phyloP scores from a whole-genome alignment of 1,140 invertebrate genomes.

The Andricus grossulariae region DNA sequence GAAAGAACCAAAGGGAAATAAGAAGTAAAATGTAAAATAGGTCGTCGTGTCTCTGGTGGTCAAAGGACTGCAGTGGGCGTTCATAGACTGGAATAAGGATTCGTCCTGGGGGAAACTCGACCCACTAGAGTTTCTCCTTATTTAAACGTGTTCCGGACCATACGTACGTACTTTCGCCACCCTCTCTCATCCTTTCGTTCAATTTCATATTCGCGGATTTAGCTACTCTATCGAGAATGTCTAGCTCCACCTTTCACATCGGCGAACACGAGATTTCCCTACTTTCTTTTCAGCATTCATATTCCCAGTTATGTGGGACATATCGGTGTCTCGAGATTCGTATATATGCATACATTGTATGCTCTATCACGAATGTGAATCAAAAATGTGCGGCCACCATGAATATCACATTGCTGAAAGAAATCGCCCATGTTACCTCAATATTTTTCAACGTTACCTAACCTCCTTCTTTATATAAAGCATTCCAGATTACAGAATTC shows the following conservation, averaged over 20 bases:
- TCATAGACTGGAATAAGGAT: slow-evolving; percentile 41
- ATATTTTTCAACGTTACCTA: no score
- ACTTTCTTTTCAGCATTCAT: slow-evolving; percentile 15
- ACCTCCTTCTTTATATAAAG: no score
- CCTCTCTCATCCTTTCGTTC: background rate
- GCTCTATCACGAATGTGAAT: background rate
- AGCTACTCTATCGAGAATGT: slow-evolving; percentile 12
- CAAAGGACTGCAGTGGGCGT: slow-evolving; percentile 35
- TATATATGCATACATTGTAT: slow-evolving; percentile 11
- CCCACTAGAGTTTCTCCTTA: slow-evolving; percentile 36
- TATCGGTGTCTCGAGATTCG: slow-evolving; percentile 16
- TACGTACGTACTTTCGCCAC: background rate
- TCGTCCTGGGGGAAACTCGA: slow-evolving; percentile 31
- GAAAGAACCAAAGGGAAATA: slow-evolving; percentile 39
- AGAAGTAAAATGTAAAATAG: slow-evolving; percentile 31
- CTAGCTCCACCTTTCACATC: slow-evolving; percentile 9
- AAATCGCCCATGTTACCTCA: background rate
- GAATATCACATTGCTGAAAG: background rate
- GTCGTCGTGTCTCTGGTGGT: slow-evolving; percentile 41
- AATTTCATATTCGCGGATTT: slow-evolving; percentile 18
- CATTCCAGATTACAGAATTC: no score
- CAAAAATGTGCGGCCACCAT: background rate
- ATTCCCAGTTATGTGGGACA: slow-evolving; percentile 18
- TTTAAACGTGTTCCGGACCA: slow-evolving; percentile 42
- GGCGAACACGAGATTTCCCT: slow-evolving; percentile 13